phyloP scores from a whole-genome alignment of 1,140 invertebrate species.

The Drosophila auraria region DNA sequence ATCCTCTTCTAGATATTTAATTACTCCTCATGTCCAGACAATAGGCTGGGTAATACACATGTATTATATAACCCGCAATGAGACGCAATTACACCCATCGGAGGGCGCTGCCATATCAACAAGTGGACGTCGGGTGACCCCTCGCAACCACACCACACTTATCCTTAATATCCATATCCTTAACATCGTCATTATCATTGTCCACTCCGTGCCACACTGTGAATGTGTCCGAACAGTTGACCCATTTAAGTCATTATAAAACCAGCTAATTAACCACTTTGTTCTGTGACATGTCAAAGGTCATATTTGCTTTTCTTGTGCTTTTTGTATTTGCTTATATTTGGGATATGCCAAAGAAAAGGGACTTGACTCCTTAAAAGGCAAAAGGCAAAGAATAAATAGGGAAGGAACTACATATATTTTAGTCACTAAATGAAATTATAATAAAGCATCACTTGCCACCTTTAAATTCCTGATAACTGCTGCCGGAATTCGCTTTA shows the following conservation, averaged over 20 bases:
- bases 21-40: background rate
- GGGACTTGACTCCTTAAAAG: background rate
- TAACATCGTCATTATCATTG: no score
- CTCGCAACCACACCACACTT: constrained; percentile 9
- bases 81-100: constrained; percentile 32
- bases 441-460: background rate
- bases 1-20: background rate
- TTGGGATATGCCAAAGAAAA: background rate
- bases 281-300: background rate
- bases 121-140: constrained; percentile 34
- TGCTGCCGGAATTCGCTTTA: background rate
- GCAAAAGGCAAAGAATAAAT: background rate
- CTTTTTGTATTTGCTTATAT: background rate
- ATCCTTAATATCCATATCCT: background rate
- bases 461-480: background rate
- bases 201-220: background rate
- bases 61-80: constrained; percentile 50
- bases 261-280: constrained; percentile 64
- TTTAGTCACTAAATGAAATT: background rate
- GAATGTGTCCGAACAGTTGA: constrained; percentile 24
- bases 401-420: background rate
- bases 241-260: constrained; percentile 64
- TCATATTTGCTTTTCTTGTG: background rate
- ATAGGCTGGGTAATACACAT: background rate
- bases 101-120: constrained; percentile 68